Conservation (phyloP, 2,888 invertebrate species). For the Ctenicera cuprea region DNA sequence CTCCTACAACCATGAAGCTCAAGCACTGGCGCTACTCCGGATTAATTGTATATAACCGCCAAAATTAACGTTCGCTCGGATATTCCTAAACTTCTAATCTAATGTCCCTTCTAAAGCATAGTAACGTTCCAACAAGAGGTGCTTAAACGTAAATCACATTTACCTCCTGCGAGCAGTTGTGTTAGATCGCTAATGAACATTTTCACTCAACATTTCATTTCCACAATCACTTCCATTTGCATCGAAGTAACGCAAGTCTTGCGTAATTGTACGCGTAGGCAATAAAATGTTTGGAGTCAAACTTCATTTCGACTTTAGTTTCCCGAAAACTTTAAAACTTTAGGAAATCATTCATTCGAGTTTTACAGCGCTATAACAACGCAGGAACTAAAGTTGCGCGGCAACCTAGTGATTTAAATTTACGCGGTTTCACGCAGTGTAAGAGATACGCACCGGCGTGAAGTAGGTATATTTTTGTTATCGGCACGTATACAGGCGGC, state of each 20-base stretch:
- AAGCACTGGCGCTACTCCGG: not conserved
- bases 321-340: constrained; percentile 9
- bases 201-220: constrained; percentile 25
- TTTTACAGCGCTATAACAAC: not conserved
- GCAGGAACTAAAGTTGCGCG: not conserved
- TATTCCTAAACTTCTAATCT: constrained; percentile 10
- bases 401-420: constrained; percentile 5
- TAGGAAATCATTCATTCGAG: not conserved
- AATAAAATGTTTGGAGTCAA: constrained; percentile 12
- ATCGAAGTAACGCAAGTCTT: constrained; percentile 1
- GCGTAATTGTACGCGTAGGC: not conserved
- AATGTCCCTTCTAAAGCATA: not conserved
- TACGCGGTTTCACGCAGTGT: constrained; percentile 1
- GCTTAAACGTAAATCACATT: constrained; percentile 19
- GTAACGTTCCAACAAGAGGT: constrained; percentile 5
- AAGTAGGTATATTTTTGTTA: constrained; percentile 24
- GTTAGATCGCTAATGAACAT: constrained; percentile 32
- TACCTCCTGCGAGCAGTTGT: constrained; percentile 36
- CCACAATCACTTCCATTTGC: constrained; percentile 38
- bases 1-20: constrained; percentile 10
- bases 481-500: constrained; percentile 39
- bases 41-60: constrained; percentile 8
- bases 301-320: constrained; percentile 17
- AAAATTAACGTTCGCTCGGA: constrained; percentile 1
- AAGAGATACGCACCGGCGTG: not conserved